Conservation (phyloP, 2,113 vertebrate genomes). For the Alosa alosa region DNA sequence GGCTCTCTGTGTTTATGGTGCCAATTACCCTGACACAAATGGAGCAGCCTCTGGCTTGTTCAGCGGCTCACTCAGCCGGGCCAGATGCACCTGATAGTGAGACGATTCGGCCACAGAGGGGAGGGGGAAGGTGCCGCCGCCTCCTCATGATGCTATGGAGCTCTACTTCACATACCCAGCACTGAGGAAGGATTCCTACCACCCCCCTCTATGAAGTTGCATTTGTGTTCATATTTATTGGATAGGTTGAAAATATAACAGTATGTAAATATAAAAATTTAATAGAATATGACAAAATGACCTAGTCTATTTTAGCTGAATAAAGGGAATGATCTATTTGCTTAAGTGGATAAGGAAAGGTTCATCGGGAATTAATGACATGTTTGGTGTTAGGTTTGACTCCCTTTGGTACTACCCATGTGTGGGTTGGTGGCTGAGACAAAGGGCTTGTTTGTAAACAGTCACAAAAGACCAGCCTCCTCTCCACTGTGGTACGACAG, state of each 20-base stretch:
- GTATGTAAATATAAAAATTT: too few relatives aligned
- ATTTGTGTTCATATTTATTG: too few relatives aligned
- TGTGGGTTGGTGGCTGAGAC: not conserved
- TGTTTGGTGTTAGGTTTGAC: slow-evolving; percentile 13
- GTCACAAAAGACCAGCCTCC: not conserved
- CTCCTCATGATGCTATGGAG: too few relatives aligned
- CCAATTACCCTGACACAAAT: slow-evolving; percentile 55
- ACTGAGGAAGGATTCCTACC: too few relatives aligned
- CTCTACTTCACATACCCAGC: too few relatives aligned
- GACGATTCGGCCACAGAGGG: too few relatives aligned
- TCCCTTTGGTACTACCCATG: not conserved
- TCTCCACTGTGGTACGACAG: slow-evolving; percentile 2
- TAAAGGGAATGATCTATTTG: not conserved
- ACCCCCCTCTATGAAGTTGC: too few relatives aligned
- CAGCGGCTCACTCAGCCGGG: slow-evolving; percentile 41
- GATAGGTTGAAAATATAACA: too few relatives aligned
- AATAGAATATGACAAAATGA: not conserved
- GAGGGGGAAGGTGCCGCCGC: too few relatives aligned
- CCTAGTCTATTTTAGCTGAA: not conserved
- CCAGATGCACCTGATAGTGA: slow-evolving; percentile 46
- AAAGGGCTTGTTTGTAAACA: slow-evolving; percentile 1
- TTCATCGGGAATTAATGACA: not conserved
- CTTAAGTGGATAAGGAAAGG: not conserved
- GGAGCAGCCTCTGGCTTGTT: slow-evolving; percentile 23
- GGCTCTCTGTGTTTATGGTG: slow-evolving; percentile 45